Evolutionary conservation across 2,888 invertebrate genomes (phyloP).

Genomic region (Cerastis leucographa): DNA sequence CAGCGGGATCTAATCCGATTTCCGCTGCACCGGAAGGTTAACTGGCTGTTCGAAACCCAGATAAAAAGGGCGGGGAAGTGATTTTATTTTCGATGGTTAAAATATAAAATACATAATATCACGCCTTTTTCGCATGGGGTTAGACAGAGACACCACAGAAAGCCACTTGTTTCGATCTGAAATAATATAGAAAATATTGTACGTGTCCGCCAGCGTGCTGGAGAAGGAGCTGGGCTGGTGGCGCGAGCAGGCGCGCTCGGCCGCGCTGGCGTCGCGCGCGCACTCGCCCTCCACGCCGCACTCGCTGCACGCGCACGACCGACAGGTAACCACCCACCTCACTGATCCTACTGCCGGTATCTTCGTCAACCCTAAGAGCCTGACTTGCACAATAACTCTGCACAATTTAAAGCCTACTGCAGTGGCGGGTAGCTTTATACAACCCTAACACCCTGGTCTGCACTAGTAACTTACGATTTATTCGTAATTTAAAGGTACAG

Average conservation of each 20-base stretch:
- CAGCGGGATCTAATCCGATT: background rate
- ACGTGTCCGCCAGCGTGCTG: conserved; percentile 75
- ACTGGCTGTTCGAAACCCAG: background rate
- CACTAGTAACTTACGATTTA: no score
- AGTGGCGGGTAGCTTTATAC: no score
- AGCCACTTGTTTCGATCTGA: no score
- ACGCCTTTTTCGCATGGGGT: no score
- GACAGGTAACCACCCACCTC: conserved; percentile 75
- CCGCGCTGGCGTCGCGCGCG: conserved; percentile 81
- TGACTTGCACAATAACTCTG: background rate
- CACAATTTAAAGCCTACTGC: no score
- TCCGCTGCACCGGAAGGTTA: background rate
- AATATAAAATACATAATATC: no score
- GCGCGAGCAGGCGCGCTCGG: conserved; percentile 83
- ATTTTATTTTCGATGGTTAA: no score
- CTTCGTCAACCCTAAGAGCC: background rate
- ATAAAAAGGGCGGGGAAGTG: background rate
- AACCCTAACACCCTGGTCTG: no score
- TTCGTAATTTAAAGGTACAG: no score
- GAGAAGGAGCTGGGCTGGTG: conserved; percentile 87
- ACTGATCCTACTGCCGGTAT: background rate
- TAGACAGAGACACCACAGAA: no score
- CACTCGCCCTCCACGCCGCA: conserved; percentile 85
- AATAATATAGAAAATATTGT: no score
- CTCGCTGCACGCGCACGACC: conserved; percentile 72